Conservation (phyloP, 2,797 vertebrate genomes). For the Spizella passerina region DNA sequence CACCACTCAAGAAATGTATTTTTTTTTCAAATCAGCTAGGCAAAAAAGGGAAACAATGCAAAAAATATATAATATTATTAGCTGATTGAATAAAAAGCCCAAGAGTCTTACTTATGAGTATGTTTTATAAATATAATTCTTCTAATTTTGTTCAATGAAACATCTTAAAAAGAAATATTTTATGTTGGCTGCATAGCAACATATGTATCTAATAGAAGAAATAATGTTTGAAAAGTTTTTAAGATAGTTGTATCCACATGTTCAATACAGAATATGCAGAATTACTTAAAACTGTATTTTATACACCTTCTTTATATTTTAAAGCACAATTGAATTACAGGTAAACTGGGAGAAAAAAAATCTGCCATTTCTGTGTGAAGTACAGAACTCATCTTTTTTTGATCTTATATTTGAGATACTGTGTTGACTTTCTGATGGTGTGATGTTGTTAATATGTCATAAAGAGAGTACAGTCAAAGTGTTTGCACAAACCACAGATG, state of each 20-base stretch:
- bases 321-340: slow-evolving; percentile 26
- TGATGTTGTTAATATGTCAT: background rate
- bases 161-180: background rate
- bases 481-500: background rate
- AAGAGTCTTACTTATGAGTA: background rate
- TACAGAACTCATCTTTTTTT: background rate
- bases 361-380: background rate
- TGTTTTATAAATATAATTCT: background rate
- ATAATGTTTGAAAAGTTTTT: background rate
- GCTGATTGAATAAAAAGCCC: background rate
- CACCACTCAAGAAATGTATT: background rate
- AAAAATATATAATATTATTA: background rate
- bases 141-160: background rate
- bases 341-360: background rate
- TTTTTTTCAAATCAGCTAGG: background rate
- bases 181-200: background rate
- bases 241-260: background rate
- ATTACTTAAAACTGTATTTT: background rate
- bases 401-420: background rate
- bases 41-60: background rate
- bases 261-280: background rate
- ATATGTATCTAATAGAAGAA: background rate
- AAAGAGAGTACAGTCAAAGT: background rate
- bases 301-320: background rate
- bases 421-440: background rate